phyloP scores from a whole-genome alignment of 2,888 invertebrate species.

The Limnephilus auricula region DNA sequence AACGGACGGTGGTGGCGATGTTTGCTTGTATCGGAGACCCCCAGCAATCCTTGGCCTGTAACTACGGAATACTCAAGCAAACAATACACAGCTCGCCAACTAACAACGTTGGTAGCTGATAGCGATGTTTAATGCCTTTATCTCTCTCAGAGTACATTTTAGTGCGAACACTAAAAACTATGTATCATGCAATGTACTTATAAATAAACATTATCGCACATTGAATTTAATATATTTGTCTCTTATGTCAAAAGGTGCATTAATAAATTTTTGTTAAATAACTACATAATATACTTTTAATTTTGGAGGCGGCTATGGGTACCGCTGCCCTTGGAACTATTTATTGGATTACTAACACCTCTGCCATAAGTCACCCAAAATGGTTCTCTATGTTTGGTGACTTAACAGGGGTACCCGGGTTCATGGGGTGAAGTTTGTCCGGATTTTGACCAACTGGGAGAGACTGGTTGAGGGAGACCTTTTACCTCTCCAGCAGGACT shows the following conservation, averaged over 20 bases:
- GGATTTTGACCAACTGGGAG: no score
- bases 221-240: neutral
- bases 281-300: no score
- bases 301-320: no score
- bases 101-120: neutral
- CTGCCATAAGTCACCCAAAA: no score
- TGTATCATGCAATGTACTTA: neutral
- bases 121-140: neutral
- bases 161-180: neutral
- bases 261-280: neutral
- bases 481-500: no score
- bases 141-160: neutral
- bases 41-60: slow-evolving; percentile 25
- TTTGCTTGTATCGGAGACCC: slow-evolving; percentile 10
- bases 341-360: no score
- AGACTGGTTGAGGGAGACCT: no score
- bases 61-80: neutral
- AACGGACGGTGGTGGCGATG: neutral
- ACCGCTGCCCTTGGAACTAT: no score
- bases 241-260: neutral
- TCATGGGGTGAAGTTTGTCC: no score
- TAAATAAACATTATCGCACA: neutral
- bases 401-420: no score
- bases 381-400: no score
- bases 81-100: neutral